Conservation (phyloP, 2,113 vertebrate genomes). For the Eulemur rufifrons region DNA sequence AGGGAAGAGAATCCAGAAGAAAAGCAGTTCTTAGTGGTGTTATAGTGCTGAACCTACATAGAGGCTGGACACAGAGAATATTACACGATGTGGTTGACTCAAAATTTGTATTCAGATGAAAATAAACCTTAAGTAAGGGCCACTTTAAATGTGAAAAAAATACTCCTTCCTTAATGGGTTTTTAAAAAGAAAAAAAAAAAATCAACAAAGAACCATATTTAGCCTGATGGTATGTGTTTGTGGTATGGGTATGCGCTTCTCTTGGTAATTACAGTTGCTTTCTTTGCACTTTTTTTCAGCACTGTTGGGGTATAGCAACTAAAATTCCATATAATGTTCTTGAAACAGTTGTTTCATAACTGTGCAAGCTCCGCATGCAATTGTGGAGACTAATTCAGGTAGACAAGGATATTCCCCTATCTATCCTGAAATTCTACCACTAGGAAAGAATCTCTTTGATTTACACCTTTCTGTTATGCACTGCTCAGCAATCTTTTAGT, state of each 20-base stretch:
- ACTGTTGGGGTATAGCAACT: background rate
- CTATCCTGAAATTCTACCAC: background rate
- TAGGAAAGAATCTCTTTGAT: background rate
- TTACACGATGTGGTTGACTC: background rate
- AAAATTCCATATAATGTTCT: background rate
- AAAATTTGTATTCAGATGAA: slow-evolving; percentile 21
- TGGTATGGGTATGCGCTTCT: background rate
- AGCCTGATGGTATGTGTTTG: background rate
- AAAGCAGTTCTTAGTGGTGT: background rate
- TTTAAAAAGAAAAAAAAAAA: background rate
- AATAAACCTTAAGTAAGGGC: slow-evolving; percentile 11
- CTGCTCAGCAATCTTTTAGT: background rate
- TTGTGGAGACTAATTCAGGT: background rate
- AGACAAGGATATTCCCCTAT: background rate
- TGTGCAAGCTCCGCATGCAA: background rate
- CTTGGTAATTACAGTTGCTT: background rate
- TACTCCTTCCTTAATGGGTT: no score
- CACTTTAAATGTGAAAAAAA: background rate
- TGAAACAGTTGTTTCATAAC: background rate
- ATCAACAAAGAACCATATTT: background rate
- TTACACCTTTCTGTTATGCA: background rate
- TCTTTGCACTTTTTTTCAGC: background rate
- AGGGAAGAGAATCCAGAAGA: slow-evolving; percentile 20
- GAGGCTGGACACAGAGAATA: background rate
- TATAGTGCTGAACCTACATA: background rate